Evolutionary conservation across 92 coral and sea anemone genomes (phyloP), one percentile per base, ranked within the genome.

Genomic region (Umimayanthus kanabou): DNA sequence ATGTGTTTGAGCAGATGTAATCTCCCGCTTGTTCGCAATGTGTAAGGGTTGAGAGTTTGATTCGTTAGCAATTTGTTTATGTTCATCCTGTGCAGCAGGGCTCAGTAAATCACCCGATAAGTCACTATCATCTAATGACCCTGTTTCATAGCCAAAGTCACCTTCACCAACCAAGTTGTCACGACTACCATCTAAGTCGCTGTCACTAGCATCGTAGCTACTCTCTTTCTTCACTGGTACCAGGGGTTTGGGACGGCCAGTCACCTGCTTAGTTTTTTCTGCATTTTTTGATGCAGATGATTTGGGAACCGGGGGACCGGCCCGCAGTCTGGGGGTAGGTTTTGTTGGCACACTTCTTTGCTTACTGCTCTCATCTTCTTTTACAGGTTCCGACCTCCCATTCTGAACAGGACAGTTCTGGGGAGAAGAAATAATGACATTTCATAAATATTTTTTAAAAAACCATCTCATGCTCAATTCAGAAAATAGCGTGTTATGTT

Each of bases 141-240:
- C 98, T 47, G 98, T 93, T 84, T 93, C 98, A 33, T 95, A 95
- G 29, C 98, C 98, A 81, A 90, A 84, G 39, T 94, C 98, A 71
- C 95, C 96, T 67, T 95, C 96, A 57, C 91, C 88, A 76, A 91
- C 92, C 82, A 95, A 67, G 85, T 92, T 89, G 26, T 92, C 98
- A 33, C 81, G 85, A 65, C 96, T 94, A 26, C 94, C 96, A 77
- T 89, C 92, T 4, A 94, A 88, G 88, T 95, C 98, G 84, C 98
- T 95, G 74, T 93, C 93, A 82, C 98, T 95, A 0, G 96, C 96
- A 88, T 95, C 96, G 73, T 93, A 93, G 69, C 93, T 95, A 55
- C 81, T 95, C 83, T 93, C 93, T 73, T 93, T 95, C 75, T 91
- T 92, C 4, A 87, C 49, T 4, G 87, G 87, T 70, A 83, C 6